Base-by-base conservation (phyloP, 2,888 invertebrate species). In the Macroteleia sp. region DNA sequence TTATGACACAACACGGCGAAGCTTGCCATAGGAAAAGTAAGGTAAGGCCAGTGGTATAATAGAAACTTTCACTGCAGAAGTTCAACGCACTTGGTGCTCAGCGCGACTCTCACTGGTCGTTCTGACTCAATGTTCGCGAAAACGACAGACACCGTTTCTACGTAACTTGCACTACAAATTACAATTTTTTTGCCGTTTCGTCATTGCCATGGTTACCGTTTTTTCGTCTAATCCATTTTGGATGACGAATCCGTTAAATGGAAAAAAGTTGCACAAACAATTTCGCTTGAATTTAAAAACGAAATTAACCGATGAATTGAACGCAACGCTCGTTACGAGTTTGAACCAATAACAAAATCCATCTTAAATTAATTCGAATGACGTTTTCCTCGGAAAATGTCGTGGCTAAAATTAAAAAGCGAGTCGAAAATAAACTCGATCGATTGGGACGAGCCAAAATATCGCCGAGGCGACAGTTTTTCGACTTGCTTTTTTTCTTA, bases 11-110 rank as follows among this genome's bases (percentile, higher is more conserved):
- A 75, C 67, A 44, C 39, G 52, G 57, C 42, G 69, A 71, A 79
- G 75, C 75, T 76, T 88, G 87, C 85, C 83, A 83, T 86, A 89
- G 90, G 89, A 90, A 90, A 90, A 89, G 90, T 90, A 90, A 90
- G 89, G 90, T 90, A 90, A 90, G 91, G 91, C 91, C 90, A 87
- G 89, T 90, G 90, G 89, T 91, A 91, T 91, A 91, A 91, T 90
- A 91, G 90, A 90, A 91, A 91, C 91, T 91, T 91, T 91, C 91
- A 91, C 91, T 90, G 87, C 88, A 85, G 84, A 88, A 89, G 91
- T 91, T 91, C 91, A 91, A 90, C 86, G 91, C 88, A 89, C 84
- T 82, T 79, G 82, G 73, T 16, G 57, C 64, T 56, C 79, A 83
- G 34, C 77, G 84, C 67, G 83, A 86, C 89, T 88, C 89, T 87